Percentiles rank a stretch among this genome's conserved stretches.
phyloP scores from a whole-genome alignment of 2,888 invertebrate species.

The Coecobrya sp. region DNA sequence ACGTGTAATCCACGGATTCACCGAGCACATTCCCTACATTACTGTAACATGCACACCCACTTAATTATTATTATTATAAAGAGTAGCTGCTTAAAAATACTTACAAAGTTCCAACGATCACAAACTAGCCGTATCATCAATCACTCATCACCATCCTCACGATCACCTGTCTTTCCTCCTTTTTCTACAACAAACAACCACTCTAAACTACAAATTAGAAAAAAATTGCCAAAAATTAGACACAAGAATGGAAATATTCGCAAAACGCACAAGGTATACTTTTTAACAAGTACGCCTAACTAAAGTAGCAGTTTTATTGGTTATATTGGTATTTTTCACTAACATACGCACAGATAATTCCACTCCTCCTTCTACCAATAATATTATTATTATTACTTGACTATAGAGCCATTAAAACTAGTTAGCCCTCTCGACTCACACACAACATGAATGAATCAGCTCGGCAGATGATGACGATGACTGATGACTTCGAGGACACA shows the following conservation, averaged over 20 bases:
- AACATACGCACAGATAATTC: not conserved
- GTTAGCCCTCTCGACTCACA: too few species aligned
- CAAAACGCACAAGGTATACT: too few species aligned
- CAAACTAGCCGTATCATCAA: not conserved
- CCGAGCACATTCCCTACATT: not conserved
- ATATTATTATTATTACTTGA: not conserved
- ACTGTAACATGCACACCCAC: not conserved
- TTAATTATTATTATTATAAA: not conserved
- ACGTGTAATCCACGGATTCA: not conserved
- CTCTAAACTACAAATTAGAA: not conserved
- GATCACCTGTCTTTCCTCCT: not conserved
- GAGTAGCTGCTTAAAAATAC: not conserved
- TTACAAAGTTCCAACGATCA: not conserved
- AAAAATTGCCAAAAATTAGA: too few species aligned
- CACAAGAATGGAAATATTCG: not conserved
- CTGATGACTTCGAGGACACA: not conserved
- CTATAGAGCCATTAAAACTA: not conserved
- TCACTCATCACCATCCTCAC: not conserved
- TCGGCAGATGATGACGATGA: not conserved
- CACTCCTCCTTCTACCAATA: not conserved
- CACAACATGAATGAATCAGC: too few species aligned
- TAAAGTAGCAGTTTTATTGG: too few species aligned
- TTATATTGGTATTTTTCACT: too few species aligned
- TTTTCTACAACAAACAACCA: not conserved
- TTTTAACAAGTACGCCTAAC: too few species aligned